Evolutionary conservation across 2,888 invertebrate species (phyloP).

Genomic region (Thymelicus sylvestris): DNA sequence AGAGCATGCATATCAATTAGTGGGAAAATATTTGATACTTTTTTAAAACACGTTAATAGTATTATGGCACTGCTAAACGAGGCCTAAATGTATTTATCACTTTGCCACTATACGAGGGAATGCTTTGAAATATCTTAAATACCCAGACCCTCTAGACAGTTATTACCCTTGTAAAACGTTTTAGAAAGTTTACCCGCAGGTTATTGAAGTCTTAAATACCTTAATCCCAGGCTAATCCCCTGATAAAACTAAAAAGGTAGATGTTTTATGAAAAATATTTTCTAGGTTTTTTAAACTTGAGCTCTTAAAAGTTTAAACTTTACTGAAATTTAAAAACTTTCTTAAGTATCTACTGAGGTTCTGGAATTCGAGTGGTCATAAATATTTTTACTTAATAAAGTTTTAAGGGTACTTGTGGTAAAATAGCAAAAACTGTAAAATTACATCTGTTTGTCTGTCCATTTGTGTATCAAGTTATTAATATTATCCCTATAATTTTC

Average conservation of each 20-base stretch:
- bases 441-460: too few relatives aligned
- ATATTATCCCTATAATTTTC: too few relatives aligned
- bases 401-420: background rate
- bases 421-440: background rate
- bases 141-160: background rate
- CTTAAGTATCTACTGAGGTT: background rate
- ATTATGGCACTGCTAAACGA: too few relatives aligned
- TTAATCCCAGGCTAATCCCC: slow-evolving; percentile 6
- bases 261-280: slow-evolving; percentile 1
- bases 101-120: too few relatives aligned
- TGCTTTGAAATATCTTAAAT: background rate
- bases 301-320: background rate
- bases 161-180: slow-evolving; percentile 9
- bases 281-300: background rate
- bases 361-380: background rate
- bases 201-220: slow-evolving; percentile 19
- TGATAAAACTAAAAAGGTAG: slow-evolving; percentile 13
- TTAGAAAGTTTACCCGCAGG: slow-evolving; percentile 8
- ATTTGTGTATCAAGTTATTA: too few relatives aligned
- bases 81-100: too few relatives aligned
- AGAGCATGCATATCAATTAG: too few relatives aligned
- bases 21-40: too few relatives aligned
- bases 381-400: background rate
- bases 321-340: slow-evolving; percentile 5
- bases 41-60: too few relatives aligned